A percentile compares a stretch with the other conserved stretches of the same genome.
phyloP scores from a whole-genome alignment of 2,888 invertebrate species.

The Zygaena filipendulae region DNA sequence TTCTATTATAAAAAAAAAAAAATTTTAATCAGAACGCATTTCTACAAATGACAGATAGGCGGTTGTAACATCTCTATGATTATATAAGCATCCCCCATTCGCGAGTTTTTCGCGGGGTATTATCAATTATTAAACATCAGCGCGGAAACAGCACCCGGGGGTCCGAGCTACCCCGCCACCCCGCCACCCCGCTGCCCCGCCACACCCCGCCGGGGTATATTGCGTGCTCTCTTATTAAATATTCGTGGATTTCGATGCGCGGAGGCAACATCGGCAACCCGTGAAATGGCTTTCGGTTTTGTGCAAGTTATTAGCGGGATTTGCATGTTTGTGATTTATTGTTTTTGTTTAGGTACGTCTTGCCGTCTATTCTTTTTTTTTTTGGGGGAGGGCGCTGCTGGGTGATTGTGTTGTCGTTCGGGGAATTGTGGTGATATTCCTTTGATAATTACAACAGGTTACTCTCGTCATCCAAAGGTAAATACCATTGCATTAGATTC shows the following conservation, averaged over 20 bases:
- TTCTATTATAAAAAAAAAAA: too few relatives aligned
- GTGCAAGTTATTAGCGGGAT: constrained; percentile 66
- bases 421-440: too few relatives aligned
- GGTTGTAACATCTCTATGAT: constrained; percentile 34
- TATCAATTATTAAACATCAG: constrained; percentile 70
- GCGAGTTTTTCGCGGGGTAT: constrained; percentile 65
- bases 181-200: too few relatives aligned
- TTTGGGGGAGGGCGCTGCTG: constrained; percentile 20
- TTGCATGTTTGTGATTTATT: constrained; percentile 67
- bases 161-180: constrained; percentile 49
- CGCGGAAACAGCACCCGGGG: constrained; percentile 65
- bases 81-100: constrained; percentile 24
- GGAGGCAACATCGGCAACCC: constrained; percentile 40
- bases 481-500: too few relatives aligned
- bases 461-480: too few relatives aligned
- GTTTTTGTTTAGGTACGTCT: too few relatives aligned
- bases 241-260: constrained; percentile 40
- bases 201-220: constrained; percentile 41
- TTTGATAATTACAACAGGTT: too few relatives aligned
- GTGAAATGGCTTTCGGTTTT: constrained; percentile 67
- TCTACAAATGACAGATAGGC: too few relatives aligned
- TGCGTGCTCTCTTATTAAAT: constrained; percentile 61
- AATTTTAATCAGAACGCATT: too few relatives aligned
- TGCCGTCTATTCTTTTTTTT: too few relatives aligned
- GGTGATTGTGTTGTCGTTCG: constrained; percentile 7